phyloP scores from a whole-genome alignment of 2,113 vertebrate species.

The Podarcis cretensis region DNA sequence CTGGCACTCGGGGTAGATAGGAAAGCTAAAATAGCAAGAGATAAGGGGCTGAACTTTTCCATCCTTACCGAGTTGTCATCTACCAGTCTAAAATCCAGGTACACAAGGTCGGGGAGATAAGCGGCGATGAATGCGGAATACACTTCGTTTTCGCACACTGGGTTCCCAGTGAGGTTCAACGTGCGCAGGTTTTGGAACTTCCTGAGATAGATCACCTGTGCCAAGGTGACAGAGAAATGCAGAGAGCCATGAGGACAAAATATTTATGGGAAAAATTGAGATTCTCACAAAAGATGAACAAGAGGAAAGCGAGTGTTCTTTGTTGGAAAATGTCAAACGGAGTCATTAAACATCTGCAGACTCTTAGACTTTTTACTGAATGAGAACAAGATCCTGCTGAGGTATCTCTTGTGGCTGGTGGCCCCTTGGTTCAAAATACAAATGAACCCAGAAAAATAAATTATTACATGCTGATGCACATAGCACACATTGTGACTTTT shows the following conservation, averaged over 20 bases:
- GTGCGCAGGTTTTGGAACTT: slow-evolving; percentile 80
- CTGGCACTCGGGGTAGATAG: background rate
- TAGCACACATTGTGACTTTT: background rate
- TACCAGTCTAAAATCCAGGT: slow-evolving; percentile 84
- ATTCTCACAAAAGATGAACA: background rate
- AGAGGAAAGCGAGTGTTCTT: background rate
- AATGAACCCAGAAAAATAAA: background rate
- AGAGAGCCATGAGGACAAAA: background rate
- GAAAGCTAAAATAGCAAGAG: background rate
- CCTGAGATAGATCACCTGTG: slow-evolving; percentile 86
- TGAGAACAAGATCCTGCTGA: background rate
- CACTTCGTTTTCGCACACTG: slow-evolving; percentile 71
- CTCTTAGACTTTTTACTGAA: background rate
- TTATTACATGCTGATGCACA: background rate
- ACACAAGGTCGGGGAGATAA: slow-evolving; percentile 83
- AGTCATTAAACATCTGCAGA: background rate
- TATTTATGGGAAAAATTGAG: background rate
- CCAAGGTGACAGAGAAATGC: background rate
- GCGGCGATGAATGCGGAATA: slow-evolving; percentile 81
- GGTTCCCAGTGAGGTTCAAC: slow-evolving; percentile 85
- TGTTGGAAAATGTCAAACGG: background rate
- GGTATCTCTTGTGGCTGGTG: background rate
- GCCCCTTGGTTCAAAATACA: background rate
- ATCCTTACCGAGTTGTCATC: slow-evolving; percentile 78
- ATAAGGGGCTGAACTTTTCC: background rate